These are phyloP conservation scores for Tetrao urogallus DNA, from an alignment of 2,113 vertebrate species.

Conservation along the genomic window DNA sequence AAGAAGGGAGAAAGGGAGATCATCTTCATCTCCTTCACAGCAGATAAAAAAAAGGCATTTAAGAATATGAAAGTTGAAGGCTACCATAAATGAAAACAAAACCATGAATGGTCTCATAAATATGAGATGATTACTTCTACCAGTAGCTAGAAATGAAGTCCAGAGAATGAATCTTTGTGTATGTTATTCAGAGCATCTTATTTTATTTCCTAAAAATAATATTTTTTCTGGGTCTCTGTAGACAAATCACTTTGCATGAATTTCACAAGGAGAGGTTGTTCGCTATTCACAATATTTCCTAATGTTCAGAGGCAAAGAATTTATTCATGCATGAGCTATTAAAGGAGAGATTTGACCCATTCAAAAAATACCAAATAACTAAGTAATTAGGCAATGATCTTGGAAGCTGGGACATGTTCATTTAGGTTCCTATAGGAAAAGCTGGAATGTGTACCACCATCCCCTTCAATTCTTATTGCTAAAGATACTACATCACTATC, in stretches of 20 bases:
- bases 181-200: neutral
- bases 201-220: neutral
- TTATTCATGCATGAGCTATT: neutral
- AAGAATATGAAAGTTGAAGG: neutral
- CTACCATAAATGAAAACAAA: neutral
- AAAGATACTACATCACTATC: neutral
- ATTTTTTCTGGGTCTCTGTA: neutral
- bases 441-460: neutral
- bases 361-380: neutral
- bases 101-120: neutral
- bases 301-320: neutral
- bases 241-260: neutral
- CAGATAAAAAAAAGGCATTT: neutral
- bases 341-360: neutral
- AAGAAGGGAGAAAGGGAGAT: neutral
- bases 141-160: neutral
- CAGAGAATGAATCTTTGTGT: neutral
- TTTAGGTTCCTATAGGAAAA: neutral
- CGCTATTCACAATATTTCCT: neutral
- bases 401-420: neutral
- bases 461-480: neutral
- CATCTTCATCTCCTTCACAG: neutral
- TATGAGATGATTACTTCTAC: neutral
- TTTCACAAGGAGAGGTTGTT: neutral
- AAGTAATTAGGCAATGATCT: neutral